These are phyloP conservation scores for Tachysurus vachellii DNA, from an alignment of 2,113 vertebrate genomes.

Conservation along the genomic window DNA sequence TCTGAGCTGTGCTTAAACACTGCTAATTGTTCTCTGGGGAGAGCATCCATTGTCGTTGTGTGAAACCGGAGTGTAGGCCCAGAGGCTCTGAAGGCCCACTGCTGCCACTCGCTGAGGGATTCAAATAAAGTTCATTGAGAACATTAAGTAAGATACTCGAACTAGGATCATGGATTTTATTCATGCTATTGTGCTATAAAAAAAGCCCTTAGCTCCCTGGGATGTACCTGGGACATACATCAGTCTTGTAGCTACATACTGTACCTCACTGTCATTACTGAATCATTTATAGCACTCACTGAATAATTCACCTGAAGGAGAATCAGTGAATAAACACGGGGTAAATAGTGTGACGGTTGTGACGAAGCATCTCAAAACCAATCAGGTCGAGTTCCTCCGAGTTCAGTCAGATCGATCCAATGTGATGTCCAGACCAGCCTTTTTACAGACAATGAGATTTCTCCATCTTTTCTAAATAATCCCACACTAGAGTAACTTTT, in stretches of 20 bases:
- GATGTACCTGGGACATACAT: background rate
- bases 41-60: slow-evolving; percentile 43
- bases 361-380: too few species aligned
- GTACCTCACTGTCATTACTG: background rate
- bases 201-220: background rate
- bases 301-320: background rate
- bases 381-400: background rate
- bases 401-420: background rate
- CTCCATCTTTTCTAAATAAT: too few species aligned
- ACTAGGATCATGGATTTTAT: background rate
- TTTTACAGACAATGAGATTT: too few species aligned
- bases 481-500: too few species aligned
- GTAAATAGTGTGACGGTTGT: background rate
- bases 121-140: slow-evolving; percentile 42
- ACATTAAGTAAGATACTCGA: slow-evolving; percentile 10
- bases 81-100: slow-evolving; percentile 19
- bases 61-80: slow-evolving; percentile 37
- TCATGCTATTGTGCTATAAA: background rate
- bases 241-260: background rate
- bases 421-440: background rate
- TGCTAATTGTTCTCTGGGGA: slow-evolving; percentile 55
- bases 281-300: background rate
- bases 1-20: slow-evolving; percentile 46
- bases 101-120: slow-evolving; percentile 40
- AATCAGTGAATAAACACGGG: background rate